Evolutionary conservation across 2,888 invertebrate genomes (phyloP).

Genomic region (Saturnia pavonia): DNA sequence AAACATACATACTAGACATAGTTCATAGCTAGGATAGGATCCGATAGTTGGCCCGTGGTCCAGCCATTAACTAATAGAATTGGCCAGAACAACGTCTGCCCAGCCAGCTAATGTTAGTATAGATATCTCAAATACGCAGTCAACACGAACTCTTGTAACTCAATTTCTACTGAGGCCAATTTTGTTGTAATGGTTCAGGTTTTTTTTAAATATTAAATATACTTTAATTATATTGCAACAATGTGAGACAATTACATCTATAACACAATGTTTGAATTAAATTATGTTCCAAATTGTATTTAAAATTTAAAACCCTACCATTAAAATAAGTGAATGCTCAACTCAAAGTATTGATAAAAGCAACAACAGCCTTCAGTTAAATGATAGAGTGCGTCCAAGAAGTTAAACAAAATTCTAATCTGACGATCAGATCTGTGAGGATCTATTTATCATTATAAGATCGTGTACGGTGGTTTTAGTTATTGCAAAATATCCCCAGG

Average conservation of each 20-base stretch:
- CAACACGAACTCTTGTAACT: too few species aligned
- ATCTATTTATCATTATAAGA: conserved; percentile 31
- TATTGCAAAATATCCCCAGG: conserved; percentile 29
- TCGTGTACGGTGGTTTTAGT: conserved; percentile 24
- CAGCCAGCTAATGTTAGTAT: too few species aligned
- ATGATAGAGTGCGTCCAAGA: conserved; percentile 22
- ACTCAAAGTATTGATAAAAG: conserved; percentile 21
- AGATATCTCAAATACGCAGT: too few species aligned
- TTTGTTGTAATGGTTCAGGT: too few species aligned
- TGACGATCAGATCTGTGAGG: conserved; percentile 19
- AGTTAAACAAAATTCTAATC: conserved; percentile 17
- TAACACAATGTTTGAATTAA: neutral
- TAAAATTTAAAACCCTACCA: conserved; percentile 21
- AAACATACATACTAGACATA: too few species aligned
- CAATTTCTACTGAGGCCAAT: neutral
- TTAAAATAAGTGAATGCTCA: conserved; percentile 28
- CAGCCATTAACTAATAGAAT: too few species aligned
- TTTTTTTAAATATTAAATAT: neutral
- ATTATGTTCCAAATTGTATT: neutral
- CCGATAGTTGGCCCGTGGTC: too few species aligned
- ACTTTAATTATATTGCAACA: neutral
- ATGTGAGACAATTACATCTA: neutral
- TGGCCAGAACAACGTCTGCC: too few species aligned
- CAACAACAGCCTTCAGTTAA: conserved; percentile 28
- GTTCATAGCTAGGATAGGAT: too few species aligned